Percentiles rank a stretch among this genome's conserved stretches.
Conservation (phyloP, 2,888 invertebrate species). For the Stenichneumon culpator region DNA sequence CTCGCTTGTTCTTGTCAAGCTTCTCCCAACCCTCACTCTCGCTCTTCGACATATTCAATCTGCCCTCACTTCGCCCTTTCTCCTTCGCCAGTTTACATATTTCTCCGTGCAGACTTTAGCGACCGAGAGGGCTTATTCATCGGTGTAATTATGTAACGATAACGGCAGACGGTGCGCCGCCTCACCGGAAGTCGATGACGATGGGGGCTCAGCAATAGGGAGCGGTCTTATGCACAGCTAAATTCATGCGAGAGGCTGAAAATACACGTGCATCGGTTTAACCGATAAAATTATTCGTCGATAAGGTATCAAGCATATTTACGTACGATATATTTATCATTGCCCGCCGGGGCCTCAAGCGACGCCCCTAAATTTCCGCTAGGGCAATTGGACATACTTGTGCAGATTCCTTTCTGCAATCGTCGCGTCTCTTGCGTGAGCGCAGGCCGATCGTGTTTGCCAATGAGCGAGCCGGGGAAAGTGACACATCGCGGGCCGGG, state of each 20-base stretch:
- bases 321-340: too few relatives aligned
- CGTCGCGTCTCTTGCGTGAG: neutral
- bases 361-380: neutral
- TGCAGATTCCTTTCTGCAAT: conserved; percentile 1
- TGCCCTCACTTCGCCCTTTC: conserved; percentile 4
- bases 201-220: too few relatives aligned
- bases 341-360: neutral
- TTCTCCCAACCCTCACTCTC: conserved; percentile 10
- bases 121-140: neutral
- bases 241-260: too few relatives aligned
- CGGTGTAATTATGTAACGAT: conserved; percentile 25
- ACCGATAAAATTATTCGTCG: too few relatives aligned
- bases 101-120: conserved; percentile 12
- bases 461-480: neutral
- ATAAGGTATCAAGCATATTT: too few relatives aligned
- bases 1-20: conserved; percentile 34
- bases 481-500: conserved; percentile 14
- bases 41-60: conserved; percentile 40
- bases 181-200: neutral
- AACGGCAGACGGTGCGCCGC: neutral
- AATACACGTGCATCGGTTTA: too few relatives aligned
- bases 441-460: conserved; percentile 19
- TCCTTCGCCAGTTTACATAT: conserved; percentile 4
- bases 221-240: too few relatives aligned
- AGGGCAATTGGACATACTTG: neutral